These are phyloP conservation scores for Gila robusta DNA, from an alignment of 2,797 vertebrate species.

Conservation along the genomic window DNA sequence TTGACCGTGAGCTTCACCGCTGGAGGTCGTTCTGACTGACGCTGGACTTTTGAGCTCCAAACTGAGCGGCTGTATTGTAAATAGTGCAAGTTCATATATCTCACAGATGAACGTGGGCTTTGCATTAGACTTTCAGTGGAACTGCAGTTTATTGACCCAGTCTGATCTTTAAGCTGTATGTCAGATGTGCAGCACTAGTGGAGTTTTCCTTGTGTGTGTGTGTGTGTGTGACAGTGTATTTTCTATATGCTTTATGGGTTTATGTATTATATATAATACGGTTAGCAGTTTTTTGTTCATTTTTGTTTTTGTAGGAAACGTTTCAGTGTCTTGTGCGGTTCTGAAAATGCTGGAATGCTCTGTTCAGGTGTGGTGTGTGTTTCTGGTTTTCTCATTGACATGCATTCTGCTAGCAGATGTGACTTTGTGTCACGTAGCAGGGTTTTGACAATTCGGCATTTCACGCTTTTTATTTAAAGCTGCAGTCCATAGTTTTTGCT, in stretches of 20 bases:
- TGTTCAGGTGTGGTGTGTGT: slow-evolving; percentile 34
- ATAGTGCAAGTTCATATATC: slow-evolving; percentile 20
- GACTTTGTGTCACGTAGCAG: slow-evolving; percentile 2
- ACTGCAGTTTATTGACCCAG: slow-evolving; percentile 28
- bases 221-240: neutral
- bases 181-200: slow-evolving; percentile 11
- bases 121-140: slow-evolving; percentile 6
- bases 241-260: neutral
- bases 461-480: neutral
- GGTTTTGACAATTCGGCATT: neutral
- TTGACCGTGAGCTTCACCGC: slow-evolving; percentile 7
- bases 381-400: slow-evolving; percentile 57
- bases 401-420: slow-evolving; percentile 58
- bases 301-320: neutral
- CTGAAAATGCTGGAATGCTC: slow-evolving; percentile 39
- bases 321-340: slow-evolving; percentile 34
- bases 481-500: too few species aligned
- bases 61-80: slow-evolving; percentile 14
- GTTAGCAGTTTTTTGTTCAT: too few species aligned
- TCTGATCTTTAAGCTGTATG: slow-evolving; percentile 13
- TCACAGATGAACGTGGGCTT: slow-evolving; percentile 1
- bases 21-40: slow-evolving; percentile 10
- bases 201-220: neutral
- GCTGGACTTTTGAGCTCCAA: neutral
- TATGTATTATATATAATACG: neutral